Evolutionary conservation across 2,113 vertebrate species (phyloP).

Genomic region (Nettapus auritus): DNA sequence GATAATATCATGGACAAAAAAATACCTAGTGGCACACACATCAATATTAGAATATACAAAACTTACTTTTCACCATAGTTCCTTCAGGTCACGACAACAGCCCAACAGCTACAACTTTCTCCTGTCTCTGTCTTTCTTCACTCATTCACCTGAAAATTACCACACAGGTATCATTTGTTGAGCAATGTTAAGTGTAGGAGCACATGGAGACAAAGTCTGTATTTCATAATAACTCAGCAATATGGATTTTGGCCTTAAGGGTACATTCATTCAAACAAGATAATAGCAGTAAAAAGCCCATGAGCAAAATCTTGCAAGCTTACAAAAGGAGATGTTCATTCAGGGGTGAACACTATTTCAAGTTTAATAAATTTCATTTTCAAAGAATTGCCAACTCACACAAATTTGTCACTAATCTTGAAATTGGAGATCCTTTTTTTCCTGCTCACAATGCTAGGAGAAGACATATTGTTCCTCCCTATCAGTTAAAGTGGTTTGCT

Average conservation of each 20-base stretch:
- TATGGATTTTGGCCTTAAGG: slow-evolving; percentile 61
- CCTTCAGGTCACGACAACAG: not conserved
- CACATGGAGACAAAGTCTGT: slow-evolving; percentile 32
- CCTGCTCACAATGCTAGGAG: not conserved
- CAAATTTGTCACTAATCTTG: slow-evolving; percentile 59
- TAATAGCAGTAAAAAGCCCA: slow-evolving; percentile 53
- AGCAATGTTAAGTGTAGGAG: slow-evolving; percentile 27
- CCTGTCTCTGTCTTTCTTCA: not conserved
- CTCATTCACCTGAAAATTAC: not conserved
- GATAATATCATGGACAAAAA: not conserved
- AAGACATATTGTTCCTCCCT: not conserved
- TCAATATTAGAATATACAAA: not conserved
- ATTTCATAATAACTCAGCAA: slow-evolving; percentile 49
- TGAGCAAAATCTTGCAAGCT: slow-evolving; percentile 59
- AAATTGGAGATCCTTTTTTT: not conserved
- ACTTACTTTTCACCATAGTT: not conserved
- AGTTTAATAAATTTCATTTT: slow-evolving; percentile 72
- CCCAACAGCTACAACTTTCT: not conserved
- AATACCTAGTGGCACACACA: not conserved
- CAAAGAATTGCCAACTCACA: slow-evolving; percentile 55
- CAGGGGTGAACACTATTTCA: slow-evolving; percentile 57
- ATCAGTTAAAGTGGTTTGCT: not conserved
- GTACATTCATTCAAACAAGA: slow-evolving; percentile 57
- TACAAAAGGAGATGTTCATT: slow-evolving; percentile 43
- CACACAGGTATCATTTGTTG: slow-evolving; percentile 31